Percentiles rank a stretch among this genome's conserved stretches.
These are phyloP conservation scores for Lutjanus argentimaculatus DNA, from an alignment of 2,797 vertebrate genomes.

Conservation along the genomic window DNA sequence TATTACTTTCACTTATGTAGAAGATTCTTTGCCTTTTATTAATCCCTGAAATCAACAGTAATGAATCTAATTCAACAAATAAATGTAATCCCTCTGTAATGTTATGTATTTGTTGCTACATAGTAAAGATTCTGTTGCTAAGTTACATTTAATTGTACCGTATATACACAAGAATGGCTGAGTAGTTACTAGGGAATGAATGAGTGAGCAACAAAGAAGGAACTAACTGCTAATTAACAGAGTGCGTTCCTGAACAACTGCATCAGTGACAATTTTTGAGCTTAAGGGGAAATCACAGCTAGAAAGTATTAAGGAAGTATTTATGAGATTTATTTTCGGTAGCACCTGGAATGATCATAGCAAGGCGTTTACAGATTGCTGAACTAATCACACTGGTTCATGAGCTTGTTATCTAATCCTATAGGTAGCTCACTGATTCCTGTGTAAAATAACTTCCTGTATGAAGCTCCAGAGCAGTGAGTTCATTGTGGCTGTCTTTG, in stretches of 20 bases:
- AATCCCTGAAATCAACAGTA: neutral
- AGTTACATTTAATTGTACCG: neutral
- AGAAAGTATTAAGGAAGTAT: neutral
- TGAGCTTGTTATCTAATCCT: neutral
- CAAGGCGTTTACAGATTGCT: no score
- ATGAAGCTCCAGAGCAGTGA: neutral
- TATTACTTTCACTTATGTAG: no score
- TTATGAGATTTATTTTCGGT: rapidly evolving
- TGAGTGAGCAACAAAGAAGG: neutral
- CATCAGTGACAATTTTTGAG: no score
- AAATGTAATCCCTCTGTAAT: neutral
- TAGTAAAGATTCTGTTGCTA: neutral
- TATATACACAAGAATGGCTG: no score
- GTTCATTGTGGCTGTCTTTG: neutral
- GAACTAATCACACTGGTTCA: neutral
- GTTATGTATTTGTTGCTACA: neutral
- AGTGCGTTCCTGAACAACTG: no score
- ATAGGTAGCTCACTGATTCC: neutral
- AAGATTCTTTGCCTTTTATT: neutral
- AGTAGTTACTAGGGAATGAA: neutral
- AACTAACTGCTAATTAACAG: no score
- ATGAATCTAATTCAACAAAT: neutral
- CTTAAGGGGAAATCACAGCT: no score
- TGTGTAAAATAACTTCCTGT: no score
- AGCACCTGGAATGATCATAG: neutral